Evolutionary conservation across 1,140 invertebrate genomes (phyloP).

Genomic region (Drosophila mauritiana): DNA sequence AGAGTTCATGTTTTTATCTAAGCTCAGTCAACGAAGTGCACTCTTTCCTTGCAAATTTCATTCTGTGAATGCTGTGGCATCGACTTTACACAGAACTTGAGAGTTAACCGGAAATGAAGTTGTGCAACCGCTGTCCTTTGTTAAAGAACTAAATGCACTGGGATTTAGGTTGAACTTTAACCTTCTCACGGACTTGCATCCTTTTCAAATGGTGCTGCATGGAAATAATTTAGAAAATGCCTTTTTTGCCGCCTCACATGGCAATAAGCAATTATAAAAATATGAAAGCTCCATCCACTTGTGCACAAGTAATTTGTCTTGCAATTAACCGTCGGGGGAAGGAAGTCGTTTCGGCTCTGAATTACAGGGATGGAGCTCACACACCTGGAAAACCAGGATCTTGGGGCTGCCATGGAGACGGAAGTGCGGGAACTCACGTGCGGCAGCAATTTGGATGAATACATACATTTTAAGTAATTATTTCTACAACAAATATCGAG

Average conservation of each 20-base stretch:
- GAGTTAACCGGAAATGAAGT: neutral
- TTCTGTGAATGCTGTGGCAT: neutral
- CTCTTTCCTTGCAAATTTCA: neutral
- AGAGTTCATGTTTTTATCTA: neutral
- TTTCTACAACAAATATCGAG: neutral
- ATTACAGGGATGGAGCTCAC: neutral
- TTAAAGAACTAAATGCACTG: slow-evolving; percentile 1
- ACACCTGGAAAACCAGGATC: neutral
- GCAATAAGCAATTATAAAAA: slow-evolving; percentile 55
- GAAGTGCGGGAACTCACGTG: slow-evolving; percentile 9
- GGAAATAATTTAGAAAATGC: slow-evolving; percentile 12
- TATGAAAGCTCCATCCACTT: slow-evolving; percentile 60
- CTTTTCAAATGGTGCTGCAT: neutral
- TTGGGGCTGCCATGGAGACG: slow-evolving; percentile 14
- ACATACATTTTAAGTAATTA: neutral
- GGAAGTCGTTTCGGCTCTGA: slow-evolving; percentile 47
- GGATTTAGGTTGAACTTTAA: slow-evolving; percentile 1
- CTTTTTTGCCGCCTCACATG: slow-evolving; percentile 20
- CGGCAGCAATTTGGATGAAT: neutral
- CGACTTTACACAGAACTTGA: neutral
- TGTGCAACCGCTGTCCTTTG: slow-evolving; percentile 2
- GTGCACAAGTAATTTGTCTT: slow-evolving; percentile 68
- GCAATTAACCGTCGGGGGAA: slow-evolving; percentile 60
- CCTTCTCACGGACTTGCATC: neutral
- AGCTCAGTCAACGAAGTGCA: neutral